These are phyloP conservation scores for Grammomys surdaster DNA, from an alignment of 2,113 vertebrate genomes.

Conservation along the genomic window DNA sequence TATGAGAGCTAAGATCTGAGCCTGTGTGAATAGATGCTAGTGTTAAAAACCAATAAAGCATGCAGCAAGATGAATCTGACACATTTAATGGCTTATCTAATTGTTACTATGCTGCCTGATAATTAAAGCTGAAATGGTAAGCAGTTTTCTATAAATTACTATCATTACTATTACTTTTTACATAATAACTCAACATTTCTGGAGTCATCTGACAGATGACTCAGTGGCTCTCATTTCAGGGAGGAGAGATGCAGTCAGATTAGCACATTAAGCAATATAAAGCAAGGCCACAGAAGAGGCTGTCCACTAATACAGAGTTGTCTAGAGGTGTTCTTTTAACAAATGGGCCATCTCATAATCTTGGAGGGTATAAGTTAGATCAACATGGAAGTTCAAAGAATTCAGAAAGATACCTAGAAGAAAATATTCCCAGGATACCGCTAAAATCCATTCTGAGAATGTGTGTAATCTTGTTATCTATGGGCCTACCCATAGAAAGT, in stretches of 20 bases:
- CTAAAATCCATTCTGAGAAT: not conserved
- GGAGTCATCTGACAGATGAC: constrained; percentile 43
- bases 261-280: not conserved
- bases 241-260: not conserved
- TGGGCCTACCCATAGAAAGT: not conserved
- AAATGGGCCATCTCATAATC: not conserved
- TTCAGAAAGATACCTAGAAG: not conserved
- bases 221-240: not conserved
- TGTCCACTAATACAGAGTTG: not conserved
- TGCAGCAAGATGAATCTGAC: constrained; percentile 65
- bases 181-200: constrained; percentile 65
- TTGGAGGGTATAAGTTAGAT: not conserved
- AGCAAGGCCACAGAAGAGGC: not conserved
- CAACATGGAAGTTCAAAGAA: not conserved
- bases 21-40: constrained; percentile 62
- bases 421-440: not conserved
- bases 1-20: constrained; percentile 47
- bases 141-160: constrained; percentile 72
- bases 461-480: not conserved
- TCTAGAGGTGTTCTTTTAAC: not conserved
- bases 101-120: constrained; percentile 66
- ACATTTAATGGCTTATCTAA: constrained; percentile 68
- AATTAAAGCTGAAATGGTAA: constrained; percentile 76
- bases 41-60: constrained; percentile 73
- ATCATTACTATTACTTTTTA: constrained; percentile 68